Conservation (phyloP, 2,888 invertebrate genomes). For the Iphiclides podalirius region DNA sequence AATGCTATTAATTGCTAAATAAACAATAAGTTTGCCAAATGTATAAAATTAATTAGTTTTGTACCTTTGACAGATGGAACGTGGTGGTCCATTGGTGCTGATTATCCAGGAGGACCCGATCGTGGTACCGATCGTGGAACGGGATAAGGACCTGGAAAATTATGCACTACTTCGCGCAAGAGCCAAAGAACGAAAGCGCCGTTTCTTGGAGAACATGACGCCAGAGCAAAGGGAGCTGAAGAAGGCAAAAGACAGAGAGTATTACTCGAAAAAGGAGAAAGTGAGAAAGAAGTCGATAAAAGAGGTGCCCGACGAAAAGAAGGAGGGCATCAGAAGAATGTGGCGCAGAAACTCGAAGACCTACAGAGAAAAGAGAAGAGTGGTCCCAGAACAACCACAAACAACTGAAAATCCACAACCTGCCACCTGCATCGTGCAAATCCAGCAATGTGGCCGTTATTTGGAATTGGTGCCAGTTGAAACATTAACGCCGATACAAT, state of each 20-base stretch:
- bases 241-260: slow-evolving; percentile 32
- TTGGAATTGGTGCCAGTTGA: neutral
- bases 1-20: neutral
- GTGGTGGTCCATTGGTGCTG: no score
- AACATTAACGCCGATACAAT: neutral
- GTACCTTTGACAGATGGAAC: no score
- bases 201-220: slow-evolving; percentile 34
- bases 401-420: neutral
- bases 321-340: slow-evolving; percentile 16
- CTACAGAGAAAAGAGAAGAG: slow-evolving; percentile 6
- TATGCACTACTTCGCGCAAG: slow-evolving; percentile 33
- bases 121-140: neutral
- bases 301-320: slow-evolving; percentile 20
- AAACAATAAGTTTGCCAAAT: neutral
- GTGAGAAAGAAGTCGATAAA: slow-evolving; percentile 20
- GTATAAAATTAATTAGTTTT: no score
- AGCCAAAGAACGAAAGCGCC: slow-evolving; percentile 34
- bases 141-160: slow-evolving; percentile 10
- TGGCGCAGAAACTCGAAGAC: slow-evolving; percentile 15
- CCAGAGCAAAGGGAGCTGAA: slow-evolving; percentile 33
- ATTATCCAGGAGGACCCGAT: no score
- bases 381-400: neutral
- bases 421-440: no score
- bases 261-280: slow-evolving; percentile 28
- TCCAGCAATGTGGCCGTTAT: no score